A percentile compares a stretch with the other conserved stretches of the same genome.
Conservation (phyloP, 2,797 vertebrate genomes). For the Perodicticus potto region DNA sequence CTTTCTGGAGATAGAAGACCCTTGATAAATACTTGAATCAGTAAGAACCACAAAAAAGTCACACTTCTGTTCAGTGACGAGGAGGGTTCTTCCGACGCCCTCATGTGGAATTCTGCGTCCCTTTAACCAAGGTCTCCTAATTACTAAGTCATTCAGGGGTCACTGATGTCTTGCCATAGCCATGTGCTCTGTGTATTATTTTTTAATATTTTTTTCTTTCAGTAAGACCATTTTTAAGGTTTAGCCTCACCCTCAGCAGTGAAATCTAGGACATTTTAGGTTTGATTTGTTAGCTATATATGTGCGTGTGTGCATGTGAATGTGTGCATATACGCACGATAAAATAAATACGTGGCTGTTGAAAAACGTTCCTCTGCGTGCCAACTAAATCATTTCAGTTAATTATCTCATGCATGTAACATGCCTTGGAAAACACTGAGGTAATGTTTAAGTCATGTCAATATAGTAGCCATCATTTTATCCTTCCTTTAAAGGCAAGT, state of each 20-base stretch:
- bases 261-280: background rate
- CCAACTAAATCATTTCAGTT: background rate
- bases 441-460: background rate
- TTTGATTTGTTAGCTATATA: background rate
- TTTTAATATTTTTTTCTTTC: slow-evolving; percentile 25
- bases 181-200: background rate
- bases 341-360: background rate
- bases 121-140: slow-evolving; percentile 16
- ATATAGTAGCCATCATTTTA: background rate
- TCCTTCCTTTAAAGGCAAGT: background rate
- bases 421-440: slow-evolving; percentile 26
- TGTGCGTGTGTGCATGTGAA: background rate
- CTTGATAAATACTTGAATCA: background rate
- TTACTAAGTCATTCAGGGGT: background rate
- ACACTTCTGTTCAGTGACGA: background rate
- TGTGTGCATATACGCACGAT: background rate
- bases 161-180: background rate
- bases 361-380: background rate
- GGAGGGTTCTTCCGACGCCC: background rate
- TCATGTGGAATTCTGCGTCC: background rate
- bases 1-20: slow-evolving; percentile 7
- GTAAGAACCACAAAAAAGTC: background rate
- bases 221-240: background rate
- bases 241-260: background rate
- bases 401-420: background rate